A percentile compares a stretch with the other conserved stretches of the same genome.
phyloP scores from a whole-genome alignment of 1,140 invertebrate species.

The Pollicipes pollicipes region DNA sequence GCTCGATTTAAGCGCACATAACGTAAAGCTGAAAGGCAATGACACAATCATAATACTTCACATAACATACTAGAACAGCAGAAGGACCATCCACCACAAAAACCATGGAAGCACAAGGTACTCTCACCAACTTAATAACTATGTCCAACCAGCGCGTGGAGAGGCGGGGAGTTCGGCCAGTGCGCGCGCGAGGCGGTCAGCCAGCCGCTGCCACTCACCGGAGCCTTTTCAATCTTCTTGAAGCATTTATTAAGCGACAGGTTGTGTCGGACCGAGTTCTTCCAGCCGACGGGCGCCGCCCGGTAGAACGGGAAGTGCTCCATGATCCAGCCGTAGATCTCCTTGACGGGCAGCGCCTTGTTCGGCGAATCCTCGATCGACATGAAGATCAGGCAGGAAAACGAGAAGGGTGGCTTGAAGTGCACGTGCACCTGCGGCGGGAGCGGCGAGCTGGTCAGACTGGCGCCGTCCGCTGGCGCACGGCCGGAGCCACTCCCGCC shows the following conservation, averaged over 20 bases:
- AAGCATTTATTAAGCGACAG: slow-evolving; percentile 40
- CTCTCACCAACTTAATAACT: too few species aligned
- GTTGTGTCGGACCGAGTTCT: slow-evolving; percentile 45
- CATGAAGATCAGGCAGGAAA: slow-evolving; percentile 92
- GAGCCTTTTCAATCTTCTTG: slow-evolving; percentile 33
- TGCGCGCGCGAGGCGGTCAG: too few species aligned
- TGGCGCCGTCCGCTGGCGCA: background rate
- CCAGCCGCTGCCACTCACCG: slow-evolving; percentile 41
- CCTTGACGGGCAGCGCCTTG: slow-evolving; percentile 81
- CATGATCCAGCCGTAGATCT: slow-evolving; percentile 95
- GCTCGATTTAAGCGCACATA: too few species aligned
- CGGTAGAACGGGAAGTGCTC: slow-evolving; percentile 39
- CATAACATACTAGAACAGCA: too few species aligned
- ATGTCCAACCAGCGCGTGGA: too few species aligned
- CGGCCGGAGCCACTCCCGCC: too few species aligned
- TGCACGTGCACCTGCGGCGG: slow-evolving; percentile 46
- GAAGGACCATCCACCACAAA: too few species aligned
- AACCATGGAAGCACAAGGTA: too few species aligned
- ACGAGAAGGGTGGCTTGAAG: slow-evolving; percentile 85
- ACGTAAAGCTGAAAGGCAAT: too few species aligned
- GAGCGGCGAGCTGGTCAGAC: background rate
- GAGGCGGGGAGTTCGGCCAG: too few species aligned
- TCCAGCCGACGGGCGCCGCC: slow-evolving; percentile 44
- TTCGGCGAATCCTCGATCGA: slow-evolving; percentile 78
- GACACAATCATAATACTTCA: too few species aligned